Conservation (phyloP, 2,113 vertebrate genomes). For the Grantiella picta region DNA sequence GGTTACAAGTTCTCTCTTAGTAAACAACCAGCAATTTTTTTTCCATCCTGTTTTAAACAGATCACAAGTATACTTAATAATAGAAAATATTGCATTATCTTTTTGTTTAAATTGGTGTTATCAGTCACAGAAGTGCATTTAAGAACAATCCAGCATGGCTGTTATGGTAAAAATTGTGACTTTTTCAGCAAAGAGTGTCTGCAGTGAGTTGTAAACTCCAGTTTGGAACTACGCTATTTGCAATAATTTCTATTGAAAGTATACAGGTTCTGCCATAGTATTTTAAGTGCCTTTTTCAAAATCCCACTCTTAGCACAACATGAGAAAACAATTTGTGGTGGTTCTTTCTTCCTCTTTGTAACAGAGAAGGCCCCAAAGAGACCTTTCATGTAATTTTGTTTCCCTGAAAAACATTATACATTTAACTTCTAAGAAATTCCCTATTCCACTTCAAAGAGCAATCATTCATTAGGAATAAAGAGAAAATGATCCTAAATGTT, state of each 20-base stretch:
- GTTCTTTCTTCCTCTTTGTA: not conserved
- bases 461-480: not conserved
- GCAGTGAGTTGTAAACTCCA: not conserved
- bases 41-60: not conserved
- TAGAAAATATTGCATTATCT: not conserved
- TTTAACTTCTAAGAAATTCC: not conserved
- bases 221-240: not conserved
- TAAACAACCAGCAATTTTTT: not conserved
- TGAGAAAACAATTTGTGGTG: not conserved
- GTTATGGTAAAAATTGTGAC: not conserved
- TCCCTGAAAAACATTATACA: not conserved
- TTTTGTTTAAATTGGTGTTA: constrained; percentile 1
- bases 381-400: not conserved
- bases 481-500: not conserved
- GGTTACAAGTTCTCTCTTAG: not conserved
- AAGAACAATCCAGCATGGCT: not conserved
- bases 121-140: not conserved
- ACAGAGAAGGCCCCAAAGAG: not conserved
- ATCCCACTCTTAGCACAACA: not conserved
- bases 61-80: not conserved
- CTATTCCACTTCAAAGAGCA: not conserved
- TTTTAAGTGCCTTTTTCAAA: not conserved
- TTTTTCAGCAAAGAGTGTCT: not conserved
- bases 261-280: not conserved
- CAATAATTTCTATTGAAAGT: not conserved